Conservation (phyloP, 2,797 vertebrate species). For the Darevskia mixta region DNA sequence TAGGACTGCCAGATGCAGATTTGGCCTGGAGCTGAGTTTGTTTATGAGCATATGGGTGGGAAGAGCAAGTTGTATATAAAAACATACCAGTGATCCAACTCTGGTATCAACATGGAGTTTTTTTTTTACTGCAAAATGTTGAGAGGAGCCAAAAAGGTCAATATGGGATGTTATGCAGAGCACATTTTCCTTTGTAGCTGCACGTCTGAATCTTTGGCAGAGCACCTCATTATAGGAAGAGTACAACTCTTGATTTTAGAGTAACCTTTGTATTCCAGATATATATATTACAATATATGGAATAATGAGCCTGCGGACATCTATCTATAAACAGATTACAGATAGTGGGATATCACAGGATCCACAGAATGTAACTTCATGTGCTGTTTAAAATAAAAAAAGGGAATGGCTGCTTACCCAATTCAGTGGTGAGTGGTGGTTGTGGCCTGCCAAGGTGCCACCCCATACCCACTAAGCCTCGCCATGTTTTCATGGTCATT, state of each 20-base stretch:
- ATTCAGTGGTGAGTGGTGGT: no score
- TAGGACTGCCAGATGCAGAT: background rate
- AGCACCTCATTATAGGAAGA: background rate
- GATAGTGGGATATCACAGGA: background rate
- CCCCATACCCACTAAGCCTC: no score
- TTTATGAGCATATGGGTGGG: background rate
- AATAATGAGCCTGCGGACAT: background rate
- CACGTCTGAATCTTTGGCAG: background rate
- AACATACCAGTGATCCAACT: background rate
- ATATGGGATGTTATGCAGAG: background rate
- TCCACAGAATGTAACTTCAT: background rate
- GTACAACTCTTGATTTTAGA: background rate
- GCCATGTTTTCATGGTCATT: no score
- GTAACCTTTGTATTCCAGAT: background rate
- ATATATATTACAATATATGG: background rate
- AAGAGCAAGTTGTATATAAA: background rate
- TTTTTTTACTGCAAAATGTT: background rate
- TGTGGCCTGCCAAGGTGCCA: no score
- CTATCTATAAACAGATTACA: background rate
- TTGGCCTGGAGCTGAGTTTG: background rate
- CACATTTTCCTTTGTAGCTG: background rate
- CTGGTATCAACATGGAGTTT: background rate
- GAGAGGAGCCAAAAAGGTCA: background rate
- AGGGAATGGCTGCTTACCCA: no score
- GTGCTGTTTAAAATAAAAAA: no score